phyloP scores from a whole-genome alignment of 2,113 vertebrate genomes.

The Erpornis zantholeuca region DNA sequence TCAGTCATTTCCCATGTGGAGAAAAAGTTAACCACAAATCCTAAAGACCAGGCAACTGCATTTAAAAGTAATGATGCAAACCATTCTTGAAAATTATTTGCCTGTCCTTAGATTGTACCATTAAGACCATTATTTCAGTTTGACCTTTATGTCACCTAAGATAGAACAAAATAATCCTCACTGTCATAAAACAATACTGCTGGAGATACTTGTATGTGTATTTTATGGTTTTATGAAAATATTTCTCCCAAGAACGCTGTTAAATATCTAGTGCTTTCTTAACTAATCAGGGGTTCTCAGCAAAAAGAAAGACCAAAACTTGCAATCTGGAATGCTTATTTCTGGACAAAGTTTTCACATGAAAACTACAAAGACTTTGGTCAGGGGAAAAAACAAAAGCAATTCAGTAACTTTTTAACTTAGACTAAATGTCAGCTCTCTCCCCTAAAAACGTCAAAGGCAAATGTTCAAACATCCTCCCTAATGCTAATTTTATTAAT shows the following conservation, averaged over 20 bases:
- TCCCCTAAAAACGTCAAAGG: conserved; percentile 35
- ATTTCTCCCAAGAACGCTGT: not conserved
- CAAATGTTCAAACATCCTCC: conserved; percentile 43
- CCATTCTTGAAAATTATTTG: not conserved
- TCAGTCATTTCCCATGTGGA: conserved; percentile 37
- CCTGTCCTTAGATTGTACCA: not conserved
- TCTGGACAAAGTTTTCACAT: not conserved
- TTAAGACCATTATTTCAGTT: not conserved
- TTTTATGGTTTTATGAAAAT: not conserved
- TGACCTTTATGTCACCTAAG: not conserved
- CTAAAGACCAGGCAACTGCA: not conserved
- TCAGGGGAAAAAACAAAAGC: not conserved
- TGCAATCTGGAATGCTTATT: not conserved
- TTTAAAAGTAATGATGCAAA: conserved; percentile 41
- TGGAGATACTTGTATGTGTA: not conserved
- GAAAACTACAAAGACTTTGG: not conserved
- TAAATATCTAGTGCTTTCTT: not conserved
- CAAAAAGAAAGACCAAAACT: not conserved
- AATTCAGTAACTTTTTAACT: conserved; percentile 13
- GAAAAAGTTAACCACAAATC: conserved; percentile 21
- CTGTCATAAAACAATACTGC: not conserved
- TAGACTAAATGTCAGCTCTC: conserved; percentile 46
- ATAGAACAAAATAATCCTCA: not conserved
- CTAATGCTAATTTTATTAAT: conserved; percentile 49
- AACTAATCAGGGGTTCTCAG: not conserved